Conservation (phyloP, 2,797 vertebrate genomes). For the Dendrocincla tyrannina region DNA sequence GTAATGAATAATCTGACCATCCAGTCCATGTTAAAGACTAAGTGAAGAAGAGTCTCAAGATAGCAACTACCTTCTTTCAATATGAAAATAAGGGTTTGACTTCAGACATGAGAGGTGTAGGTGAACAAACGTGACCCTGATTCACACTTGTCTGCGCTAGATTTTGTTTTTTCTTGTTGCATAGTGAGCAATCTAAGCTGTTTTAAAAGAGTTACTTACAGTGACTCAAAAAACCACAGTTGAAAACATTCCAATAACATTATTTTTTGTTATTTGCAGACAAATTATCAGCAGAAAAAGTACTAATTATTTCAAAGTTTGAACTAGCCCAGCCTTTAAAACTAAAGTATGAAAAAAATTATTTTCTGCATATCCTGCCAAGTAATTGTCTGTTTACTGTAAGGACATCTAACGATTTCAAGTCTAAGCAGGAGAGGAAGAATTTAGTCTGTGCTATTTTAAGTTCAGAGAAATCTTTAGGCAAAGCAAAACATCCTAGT, state of each 20-base stretch:
- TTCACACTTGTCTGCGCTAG: neutral
- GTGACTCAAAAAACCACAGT: neutral
- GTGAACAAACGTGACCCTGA: conserved; percentile 36
- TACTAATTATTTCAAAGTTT: neutral
- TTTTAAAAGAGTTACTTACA: neutral
- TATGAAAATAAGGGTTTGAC: neutral
- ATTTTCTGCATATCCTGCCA: neutral
- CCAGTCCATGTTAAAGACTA: neutral
- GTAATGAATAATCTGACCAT: neutral
- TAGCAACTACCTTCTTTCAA: neutral
- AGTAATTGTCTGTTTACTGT: neutral
- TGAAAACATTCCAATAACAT: neutral
- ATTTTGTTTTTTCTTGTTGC: conserved; percentile 22
- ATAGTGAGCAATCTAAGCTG: neutral
- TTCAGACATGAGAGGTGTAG: conserved; percentile 20
- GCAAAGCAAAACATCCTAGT: conserved; percentile 14
- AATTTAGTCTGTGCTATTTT: conserved; percentile 39
- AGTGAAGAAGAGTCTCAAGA: neutral
- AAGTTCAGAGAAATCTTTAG: conserved; percentile 46
- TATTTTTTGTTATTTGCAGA: neutral
- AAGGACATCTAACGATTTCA: neutral
- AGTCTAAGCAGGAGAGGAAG: neutral
- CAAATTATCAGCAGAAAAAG: neutral
- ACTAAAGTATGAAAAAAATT: neutral
- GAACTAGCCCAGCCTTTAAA: neutral